Base-by-base conservation (phyloP, 2,113 vertebrate genomes). In the Gorsachius goisagi region DNA sequence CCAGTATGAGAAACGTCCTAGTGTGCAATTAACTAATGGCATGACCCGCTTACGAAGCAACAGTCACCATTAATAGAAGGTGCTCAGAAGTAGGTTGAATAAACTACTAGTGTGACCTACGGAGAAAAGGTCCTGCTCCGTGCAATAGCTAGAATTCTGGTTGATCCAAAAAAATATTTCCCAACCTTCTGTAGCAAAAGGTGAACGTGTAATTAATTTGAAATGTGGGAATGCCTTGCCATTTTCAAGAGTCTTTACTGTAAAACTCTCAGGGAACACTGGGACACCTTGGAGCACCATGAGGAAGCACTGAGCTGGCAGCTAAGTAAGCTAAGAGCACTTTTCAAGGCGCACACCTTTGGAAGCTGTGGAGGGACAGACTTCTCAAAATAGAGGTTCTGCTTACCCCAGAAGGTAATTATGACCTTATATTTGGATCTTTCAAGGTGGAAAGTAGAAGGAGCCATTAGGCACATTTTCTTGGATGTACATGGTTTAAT, bases 331-430 rank as follows among this genome's bases (percentile, higher is more conserved):
- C 22, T 24, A 67, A 33, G 0, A 41, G 35, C 18, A 32, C 15
- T 30, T 66, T 71, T n/a, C 12, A 12, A 90, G 80, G 39, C 49
- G 78, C 85, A 41, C 10, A 28, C 24, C 77, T 97, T 41, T 81
- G 60, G 60, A 90, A 84, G 28, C 44, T 62, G 50, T 90, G 66
- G 62, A 80, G 39, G 67, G 81, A 72, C 94, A 93, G 88, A 60
- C 33, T 77, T 88, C 90, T 77, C 62, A 91, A 94, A 96, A 94
- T 62, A 96, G 79, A 56, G 66, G 73, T 55, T 92, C 95, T 85
- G 50, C 87, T 95, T 93, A 66, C 21, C n/a, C 44, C 50, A 69
- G 91, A 90, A 93, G 94, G 52, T 89, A 94, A 94, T 96, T 90
- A 64, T 39, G 81, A 91, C 62, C 87, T 89, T 94, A 60, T 94